Evolutionary conservation across 1,140 invertebrate species (phyloP), one percentile per base, ranked within the genome.

Genomic region (Pararge aegeria): DNA sequence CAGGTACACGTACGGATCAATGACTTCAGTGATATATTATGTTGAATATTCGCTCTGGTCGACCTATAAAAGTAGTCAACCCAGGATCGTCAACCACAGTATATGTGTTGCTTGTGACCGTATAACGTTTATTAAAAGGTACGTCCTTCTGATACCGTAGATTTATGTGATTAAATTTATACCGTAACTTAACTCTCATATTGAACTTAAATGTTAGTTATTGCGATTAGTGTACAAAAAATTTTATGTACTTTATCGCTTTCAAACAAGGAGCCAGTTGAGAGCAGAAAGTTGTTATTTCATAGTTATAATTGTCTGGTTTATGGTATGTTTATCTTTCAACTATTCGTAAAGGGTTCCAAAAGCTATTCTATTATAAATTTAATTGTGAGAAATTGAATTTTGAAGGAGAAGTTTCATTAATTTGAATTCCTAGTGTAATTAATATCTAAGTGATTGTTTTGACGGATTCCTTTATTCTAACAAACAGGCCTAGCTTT

Each of bases 41-140:
- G 34, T 29, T 56, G 66, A 62, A 66, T 42, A 40, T 48, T 76
- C 69, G 46, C 70, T 57, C 48, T 44, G 55, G 49, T 20, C 80
- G 75, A 82, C 79, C 83, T 86, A 86, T 86, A 86, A 80, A 84
- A 82, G 75, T 75, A 68, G 64, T 58, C 24, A 24, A 48, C 65
- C 34, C 68, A 75, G 79, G 78, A 79, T 64, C 52, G 58, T 21
- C 38, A 9, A 61, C 65, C 63, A 64, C 76, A 78, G 68, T 76
- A 70, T 64, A 73, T 61, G 64, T 73, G 64, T 74, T 64, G 66
- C 73, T 77, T 70, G 68, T 75, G 67, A 66, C 57, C 60, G 68
- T 80, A 67, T 55, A 44, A 60, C 57, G 38, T 18, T 58, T 40
- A 63, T 61, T 61, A 66, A 70, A 71, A 82, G 80, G 80, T 76